Percentiles rank a stretch among this genome's conserved stretches.
phyloP scores from a whole-genome alignment of 2,797 vertebrate genomes.

The Sciaenops ocellatus region DNA sequence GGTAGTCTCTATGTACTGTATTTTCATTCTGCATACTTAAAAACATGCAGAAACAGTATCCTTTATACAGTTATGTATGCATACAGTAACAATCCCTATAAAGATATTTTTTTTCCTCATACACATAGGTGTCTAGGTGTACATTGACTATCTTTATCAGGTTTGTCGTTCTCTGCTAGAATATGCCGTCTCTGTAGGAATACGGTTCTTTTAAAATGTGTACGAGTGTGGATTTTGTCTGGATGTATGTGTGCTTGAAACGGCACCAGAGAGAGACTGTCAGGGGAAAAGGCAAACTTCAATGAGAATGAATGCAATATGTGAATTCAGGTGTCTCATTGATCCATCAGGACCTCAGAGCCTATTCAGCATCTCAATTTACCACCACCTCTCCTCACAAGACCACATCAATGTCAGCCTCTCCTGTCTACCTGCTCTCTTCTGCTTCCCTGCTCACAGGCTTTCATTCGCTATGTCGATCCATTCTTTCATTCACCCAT shows the following conservation, averaged over 20 bases:
- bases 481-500: slow-evolving; percentile 35
- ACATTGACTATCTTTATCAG: background rate
- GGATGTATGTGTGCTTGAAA: slow-evolving; percentile 45
- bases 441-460: slow-evolving; percentile 25
- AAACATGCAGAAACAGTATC: slow-evolving; percentile 8
- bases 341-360: slow-evolving; percentile 70
- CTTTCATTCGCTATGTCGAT: slow-evolving; percentile 35
- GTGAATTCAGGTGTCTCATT: slow-evolving; percentile 72
- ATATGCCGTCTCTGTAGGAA: slow-evolving; percentile 13
- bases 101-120: background rate
- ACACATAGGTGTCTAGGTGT: background rate
- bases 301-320: slow-evolving; percentile 63
- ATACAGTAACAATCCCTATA: background rate
- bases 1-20: background rate
- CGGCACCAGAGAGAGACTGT: slow-evolving; percentile 47
- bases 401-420: slow-evolving; percentile 57
- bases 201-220: slow-evolving; percentile 33
- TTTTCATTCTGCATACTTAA: background rate
- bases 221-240: slow-evolving; percentile 48
- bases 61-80: too few relatives aligned
- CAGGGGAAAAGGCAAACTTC: slow-evolving; percentile 61
- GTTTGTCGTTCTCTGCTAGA: slow-evolving; percentile 20
- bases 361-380: slow-evolving; percentile 76
- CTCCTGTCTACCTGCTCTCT: slow-evolving; percentile 5
- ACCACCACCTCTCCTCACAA: slow-evolving; percentile 60